Conservation (phyloP, 2,888 invertebrate genomes). For the Pomacea canaliculata region DNA sequence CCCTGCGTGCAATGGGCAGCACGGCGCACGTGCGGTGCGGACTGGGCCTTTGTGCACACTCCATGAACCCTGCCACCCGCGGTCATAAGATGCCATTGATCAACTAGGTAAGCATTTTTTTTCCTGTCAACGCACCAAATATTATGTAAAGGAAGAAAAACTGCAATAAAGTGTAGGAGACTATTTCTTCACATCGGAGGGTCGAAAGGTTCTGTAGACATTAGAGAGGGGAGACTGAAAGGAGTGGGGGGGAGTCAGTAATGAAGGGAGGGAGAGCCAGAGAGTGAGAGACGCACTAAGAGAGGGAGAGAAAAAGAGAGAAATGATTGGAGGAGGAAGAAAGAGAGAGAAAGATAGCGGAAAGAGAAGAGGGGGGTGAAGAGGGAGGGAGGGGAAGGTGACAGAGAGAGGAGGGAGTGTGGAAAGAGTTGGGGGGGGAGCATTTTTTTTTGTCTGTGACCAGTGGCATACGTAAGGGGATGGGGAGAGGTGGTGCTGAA, state of each 20-base stretch:
- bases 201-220: too few relatives aligned
- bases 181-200: too few relatives aligned
- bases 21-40: too few relatives aligned
- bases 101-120: too few relatives aligned
- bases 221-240: too few relatives aligned
- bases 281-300: neutral
- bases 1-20: too few relatives aligned
- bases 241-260: neutral
- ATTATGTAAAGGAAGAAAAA: too few relatives aligned
- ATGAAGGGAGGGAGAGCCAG: neutral
- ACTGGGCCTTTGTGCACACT: too few relatives aligned
- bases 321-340: neutral
- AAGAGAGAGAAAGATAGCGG: neutral
- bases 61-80: too few relatives aligned
- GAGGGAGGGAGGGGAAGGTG: neutral
- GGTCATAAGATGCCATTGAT: too few relatives aligned
- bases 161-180: too few relatives aligned
- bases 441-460: neutral
- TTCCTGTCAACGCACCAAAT: too few relatives aligned
- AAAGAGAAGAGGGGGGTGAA: neutral
- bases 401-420: neutral
- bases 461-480: neutral
- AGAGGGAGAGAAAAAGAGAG: neutral
- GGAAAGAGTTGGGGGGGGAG: neutral
- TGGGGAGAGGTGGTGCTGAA: neutral